Evolutionary conservation across 2,113 vertebrate genomes (phyloP).

Genomic region (Vidua chalybeata): DNA sequence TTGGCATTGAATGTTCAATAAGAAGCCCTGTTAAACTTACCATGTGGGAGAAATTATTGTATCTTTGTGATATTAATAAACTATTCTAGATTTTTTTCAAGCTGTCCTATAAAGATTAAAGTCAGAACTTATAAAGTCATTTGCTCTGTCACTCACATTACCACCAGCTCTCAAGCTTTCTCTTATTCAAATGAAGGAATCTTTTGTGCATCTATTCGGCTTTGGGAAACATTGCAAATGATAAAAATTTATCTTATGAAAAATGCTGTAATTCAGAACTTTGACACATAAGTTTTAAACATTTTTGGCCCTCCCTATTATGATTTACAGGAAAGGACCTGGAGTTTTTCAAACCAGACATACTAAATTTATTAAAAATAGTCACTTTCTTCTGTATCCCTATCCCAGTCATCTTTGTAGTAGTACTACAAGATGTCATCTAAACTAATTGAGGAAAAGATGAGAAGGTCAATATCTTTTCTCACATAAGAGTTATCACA

Average conservation of each 20-base stretch:
- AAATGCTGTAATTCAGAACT: background rate
- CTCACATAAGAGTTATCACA: background rate
- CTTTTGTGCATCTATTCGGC: background rate
- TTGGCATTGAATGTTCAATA: background rate
- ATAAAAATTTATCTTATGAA: background rate
- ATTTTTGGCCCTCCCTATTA: background rate
- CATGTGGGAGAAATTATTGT: background rate
- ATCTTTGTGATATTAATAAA: background rate
- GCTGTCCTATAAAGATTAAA: background rate
- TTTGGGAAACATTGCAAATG: background rate
- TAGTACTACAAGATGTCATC: accelerated
- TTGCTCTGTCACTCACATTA: background rate
- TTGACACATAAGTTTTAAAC: background rate
- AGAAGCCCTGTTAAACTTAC: background rate
- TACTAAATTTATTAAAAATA: accelerated
- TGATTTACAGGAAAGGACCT: background rate
- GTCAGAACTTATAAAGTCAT: background rate
- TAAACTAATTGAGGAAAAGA: background rate
- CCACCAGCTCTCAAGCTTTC: background rate
- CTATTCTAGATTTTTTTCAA: background rate
- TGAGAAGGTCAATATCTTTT: background rate
- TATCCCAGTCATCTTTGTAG: background rate
- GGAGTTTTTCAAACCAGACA: background rate
- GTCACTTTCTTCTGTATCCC: background rate
- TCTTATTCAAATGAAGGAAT: background rate